A percentile compares a stretch with the other conserved stretches of the same genome.
Conservation (phyloP, 1,140 invertebrate species). For the Episyrphus balteatus region DNA sequence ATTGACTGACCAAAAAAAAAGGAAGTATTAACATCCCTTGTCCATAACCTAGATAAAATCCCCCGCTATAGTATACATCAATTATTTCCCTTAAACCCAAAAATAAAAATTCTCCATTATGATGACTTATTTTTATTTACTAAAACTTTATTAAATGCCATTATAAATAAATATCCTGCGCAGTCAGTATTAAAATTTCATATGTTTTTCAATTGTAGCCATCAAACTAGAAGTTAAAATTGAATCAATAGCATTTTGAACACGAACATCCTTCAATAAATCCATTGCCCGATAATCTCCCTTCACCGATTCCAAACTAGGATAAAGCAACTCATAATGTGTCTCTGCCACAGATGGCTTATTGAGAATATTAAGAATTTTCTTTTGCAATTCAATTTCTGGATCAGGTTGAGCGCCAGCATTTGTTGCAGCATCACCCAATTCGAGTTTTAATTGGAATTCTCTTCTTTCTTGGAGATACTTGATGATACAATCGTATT, state of each 20-base stretch:
- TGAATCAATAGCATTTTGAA: conserved; percentile 65
- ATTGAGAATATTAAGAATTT: conserved; percentile 75
- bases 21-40: too few species aligned
- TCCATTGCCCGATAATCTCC: conserved; percentile 19
- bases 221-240: conserved; percentile 52
- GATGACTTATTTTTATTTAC: too few species aligned
- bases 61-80: too few species aligned
- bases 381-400: conserved; percentile 52
- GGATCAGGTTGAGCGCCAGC: conserved; percentile 40
- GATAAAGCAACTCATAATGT: conserved; percentile 16
- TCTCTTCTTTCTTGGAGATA: conserved; percentile 67
- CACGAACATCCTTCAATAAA: conserved; percentile 46
- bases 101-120: too few species aligned
- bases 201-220: conserved; percentile 6
- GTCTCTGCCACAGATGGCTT: conserved; percentile 38
- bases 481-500: conserved; percentile 69
- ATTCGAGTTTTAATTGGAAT: conserved; percentile 57
- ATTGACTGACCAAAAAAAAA: too few species aligned
- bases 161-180: not conserved
- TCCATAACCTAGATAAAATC: too few species aligned
- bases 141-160: too few species aligned
- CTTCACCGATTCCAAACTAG: conserved; percentile 15
- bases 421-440: conserved; percentile 43
- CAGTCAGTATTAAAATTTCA: conserved; percentile 10
- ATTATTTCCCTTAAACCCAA: too few species aligned